Conservation (phyloP, 1,140 invertebrate genomes). For the Psilanteris sp. region DNA sequence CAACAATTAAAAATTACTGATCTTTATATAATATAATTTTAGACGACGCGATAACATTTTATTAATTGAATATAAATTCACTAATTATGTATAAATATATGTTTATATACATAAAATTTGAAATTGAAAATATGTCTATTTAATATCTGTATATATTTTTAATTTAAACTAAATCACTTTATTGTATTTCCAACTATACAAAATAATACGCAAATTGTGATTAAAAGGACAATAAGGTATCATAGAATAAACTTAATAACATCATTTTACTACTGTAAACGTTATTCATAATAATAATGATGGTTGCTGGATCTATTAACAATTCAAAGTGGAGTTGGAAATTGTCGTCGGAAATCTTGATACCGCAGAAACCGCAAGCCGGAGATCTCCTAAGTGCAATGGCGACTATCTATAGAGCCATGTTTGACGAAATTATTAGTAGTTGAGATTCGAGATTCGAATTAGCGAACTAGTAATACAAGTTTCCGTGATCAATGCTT, state of each 20-base stretch:
- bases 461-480: slow-evolving; percentile 52
- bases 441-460: slow-evolving; percentile 47
- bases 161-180: no score
- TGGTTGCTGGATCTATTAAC: slow-evolving; percentile 42
- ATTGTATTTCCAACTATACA: no score
- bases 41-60: no score
- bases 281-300: slow-evolving; percentile 45
- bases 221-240: slow-evolving; percentile 27
- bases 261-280: slow-evolving; percentile 42
- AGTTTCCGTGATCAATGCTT: slow-evolving; percentile 49
- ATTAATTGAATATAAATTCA: no score
- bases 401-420: slow-evolving; percentile 50
- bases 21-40: no score
- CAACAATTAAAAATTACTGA: no score
- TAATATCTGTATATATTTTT: no score
- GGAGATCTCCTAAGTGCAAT: slow-evolving; percentile 56
- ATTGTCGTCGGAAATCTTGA: slow-evolving; percentile 59
- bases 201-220: slow-evolving; percentile 7
- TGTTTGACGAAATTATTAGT: slow-evolving; percentile 64
- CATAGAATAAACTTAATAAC: slow-evolving; percentile 34
- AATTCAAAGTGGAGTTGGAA: slow-evolving; percentile 59
- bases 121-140: no score
- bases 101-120: no score
- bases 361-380: slow-evolving; percentile 60
- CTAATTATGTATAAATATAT: no score